Conservation (phyloP, 2,888 invertebrate genomes). For the Coecobrya sp. region DNA sequence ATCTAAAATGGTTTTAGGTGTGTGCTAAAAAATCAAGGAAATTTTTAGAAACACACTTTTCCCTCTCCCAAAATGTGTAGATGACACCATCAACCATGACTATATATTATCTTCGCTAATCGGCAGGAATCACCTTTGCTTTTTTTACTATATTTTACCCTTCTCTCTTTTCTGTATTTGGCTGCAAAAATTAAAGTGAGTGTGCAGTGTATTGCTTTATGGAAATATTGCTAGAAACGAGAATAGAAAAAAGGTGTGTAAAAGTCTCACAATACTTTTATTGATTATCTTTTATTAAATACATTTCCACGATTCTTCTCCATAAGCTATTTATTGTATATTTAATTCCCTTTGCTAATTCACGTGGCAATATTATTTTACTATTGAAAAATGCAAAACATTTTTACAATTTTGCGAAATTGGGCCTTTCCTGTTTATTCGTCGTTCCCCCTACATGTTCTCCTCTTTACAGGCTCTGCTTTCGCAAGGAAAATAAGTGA, state of each 20-base stretch:
- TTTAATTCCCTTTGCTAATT: background rate
- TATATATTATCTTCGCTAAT: background rate
- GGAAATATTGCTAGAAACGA: slow-evolving; percentile 27
- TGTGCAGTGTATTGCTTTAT: background rate
- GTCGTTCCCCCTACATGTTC: background rate
- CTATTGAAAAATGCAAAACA: background rate
- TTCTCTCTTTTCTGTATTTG: background rate
- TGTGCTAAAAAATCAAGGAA: background rate
- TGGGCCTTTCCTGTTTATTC: slow-evolving; percentile 3
- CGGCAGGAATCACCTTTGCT: background rate
- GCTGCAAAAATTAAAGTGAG: background rate
- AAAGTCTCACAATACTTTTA: background rate
- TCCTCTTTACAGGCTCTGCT: background rate
- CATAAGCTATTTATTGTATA: background rate
- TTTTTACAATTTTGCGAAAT: background rate
- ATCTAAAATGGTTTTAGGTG: slow-evolving; percentile 3
- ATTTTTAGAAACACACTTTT: background rate
- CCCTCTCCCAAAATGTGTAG: slow-evolving; percentile 4
- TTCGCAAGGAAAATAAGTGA: background rate
- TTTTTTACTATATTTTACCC: background rate
- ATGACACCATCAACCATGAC: background rate
- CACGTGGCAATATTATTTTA: background rate
- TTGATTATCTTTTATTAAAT: background rate
- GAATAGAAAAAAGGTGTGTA: slow-evolving; percentile 16
- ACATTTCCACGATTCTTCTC: background rate